These are phyloP conservation scores for Pomacea maculata DNA, from an alignment of 1,140 invertebrate species.

Conservation along the genomic window DNA sequence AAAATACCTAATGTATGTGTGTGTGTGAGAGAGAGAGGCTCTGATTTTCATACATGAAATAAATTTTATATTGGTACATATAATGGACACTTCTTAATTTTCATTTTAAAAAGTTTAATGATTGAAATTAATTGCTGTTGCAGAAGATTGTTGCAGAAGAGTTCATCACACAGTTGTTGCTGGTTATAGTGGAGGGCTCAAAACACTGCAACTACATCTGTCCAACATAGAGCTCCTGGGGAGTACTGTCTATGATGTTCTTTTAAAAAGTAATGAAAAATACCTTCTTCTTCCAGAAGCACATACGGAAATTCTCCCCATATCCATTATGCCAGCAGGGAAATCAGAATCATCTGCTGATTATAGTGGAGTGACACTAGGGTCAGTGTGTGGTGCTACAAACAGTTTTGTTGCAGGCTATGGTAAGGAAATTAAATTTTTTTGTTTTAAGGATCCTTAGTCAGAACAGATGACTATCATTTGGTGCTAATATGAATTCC, in stretches of 20 bases:
- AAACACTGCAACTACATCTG: not conserved
- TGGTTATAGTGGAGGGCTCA: not conserved
- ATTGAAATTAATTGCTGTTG: not conserved
- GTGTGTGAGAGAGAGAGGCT: too few relatives aligned
- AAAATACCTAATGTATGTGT: too few relatives aligned
- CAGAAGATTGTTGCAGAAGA: not conserved
- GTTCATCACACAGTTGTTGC: conserved; percentile 1
- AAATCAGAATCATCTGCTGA: too few relatives aligned
- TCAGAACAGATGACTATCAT: too few relatives aligned
- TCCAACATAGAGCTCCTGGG: not conserved
- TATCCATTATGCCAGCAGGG: not conserved
- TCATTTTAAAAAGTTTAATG: too few relatives aligned
- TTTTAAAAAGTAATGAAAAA: not conserved
- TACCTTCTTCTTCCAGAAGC: not conserved
- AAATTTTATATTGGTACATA: too few relatives aligned
- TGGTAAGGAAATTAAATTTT: conserved; percentile 8
- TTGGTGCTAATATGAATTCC: too few relatives aligned
- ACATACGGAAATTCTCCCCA: not conserved
- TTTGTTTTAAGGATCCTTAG: not conserved
- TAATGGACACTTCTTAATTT: too few relatives aligned
- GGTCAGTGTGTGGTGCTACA: not conserved
- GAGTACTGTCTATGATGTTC: not conserved
- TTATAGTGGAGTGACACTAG: not conserved
- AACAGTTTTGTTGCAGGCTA: not conserved
- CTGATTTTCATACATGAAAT: too few relatives aligned